Conservation (phyloP, 2,888 invertebrate species). For the Ceratothoa steindachneri region DNA sequence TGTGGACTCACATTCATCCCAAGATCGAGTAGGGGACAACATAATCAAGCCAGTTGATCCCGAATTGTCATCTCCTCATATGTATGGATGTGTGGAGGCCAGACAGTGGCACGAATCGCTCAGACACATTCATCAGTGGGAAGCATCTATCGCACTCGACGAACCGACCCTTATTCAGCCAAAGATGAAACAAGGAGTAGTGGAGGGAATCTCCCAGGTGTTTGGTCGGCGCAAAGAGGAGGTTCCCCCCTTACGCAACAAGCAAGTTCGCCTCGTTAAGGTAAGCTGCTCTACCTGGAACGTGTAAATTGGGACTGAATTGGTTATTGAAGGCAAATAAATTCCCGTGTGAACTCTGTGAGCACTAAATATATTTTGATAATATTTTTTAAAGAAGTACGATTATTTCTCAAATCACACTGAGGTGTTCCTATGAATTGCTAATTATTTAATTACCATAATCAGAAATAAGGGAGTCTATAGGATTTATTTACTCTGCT, state of each 20-base stretch:
- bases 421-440: no score
- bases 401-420: no score
- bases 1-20: background rate
- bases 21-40: background rate
- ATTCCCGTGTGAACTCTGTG: no score
- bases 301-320: no score
- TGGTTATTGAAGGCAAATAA: no score
- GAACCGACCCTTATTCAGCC: background rate
- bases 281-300: no score
- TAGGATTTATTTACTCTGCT: no score
- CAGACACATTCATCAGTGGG: background rate
- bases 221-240: background rate
- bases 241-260: background rate
- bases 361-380: no score
- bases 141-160: background rate
- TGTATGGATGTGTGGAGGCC: background rate
- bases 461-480: no score
- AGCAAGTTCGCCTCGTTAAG: background rate
- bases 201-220: background rate
- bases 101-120: background rate
- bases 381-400: no score
- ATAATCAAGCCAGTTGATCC: background rate
- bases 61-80: background rate
- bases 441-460: no score
- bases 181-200: background rate